A percentile compares a stretch with the other conserved stretches of the same genome.
These are phyloP conservation scores for Trachelus troglodyta DNA, from an alignment of 2,888 invertebrate genomes.

Conservation along the genomic window DNA sequence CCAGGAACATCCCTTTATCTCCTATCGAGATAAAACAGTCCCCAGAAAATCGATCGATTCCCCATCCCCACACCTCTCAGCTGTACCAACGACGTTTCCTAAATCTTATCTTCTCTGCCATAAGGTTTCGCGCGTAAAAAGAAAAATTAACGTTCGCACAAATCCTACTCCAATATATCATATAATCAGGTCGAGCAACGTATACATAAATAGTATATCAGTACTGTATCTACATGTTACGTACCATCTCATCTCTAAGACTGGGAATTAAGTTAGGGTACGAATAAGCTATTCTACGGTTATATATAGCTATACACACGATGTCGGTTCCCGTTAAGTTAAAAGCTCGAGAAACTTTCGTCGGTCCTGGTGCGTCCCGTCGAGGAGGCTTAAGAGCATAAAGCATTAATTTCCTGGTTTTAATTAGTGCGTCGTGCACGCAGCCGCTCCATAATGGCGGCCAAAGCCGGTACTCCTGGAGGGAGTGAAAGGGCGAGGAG, in stretches of 20 bases:
- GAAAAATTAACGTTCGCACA: neutral
- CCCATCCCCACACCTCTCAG: neutral
- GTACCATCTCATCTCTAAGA: neutral
- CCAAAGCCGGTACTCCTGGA: slow-evolving; percentile 18
- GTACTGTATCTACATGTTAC: neutral
- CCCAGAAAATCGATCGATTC: neutral
- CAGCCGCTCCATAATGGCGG: slow-evolving; percentile 60
- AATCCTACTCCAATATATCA: no score
- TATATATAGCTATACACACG: neutral
- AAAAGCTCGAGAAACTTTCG: slow-evolving; percentile 13
- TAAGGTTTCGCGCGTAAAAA: neutral
- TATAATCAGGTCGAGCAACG: no score
- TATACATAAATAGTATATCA: neutral
- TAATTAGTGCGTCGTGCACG: slow-evolving; percentile 63
- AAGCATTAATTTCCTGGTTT: slow-evolving; percentile 65
- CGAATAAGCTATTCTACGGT: neutral
- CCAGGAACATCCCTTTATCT: neutral
- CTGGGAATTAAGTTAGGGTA: neutral
- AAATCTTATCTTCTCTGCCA: no score
- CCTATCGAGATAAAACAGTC: neutral
- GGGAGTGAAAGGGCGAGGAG: slow-evolving; percentile 26
- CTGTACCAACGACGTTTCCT: neutral
- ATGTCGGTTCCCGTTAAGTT: neutral
- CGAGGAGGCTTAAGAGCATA: slow-evolving; percentile 39
- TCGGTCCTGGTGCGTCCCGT: slow-evolving; percentile 19